Evolutionary conservation across 2,113 vertebrate species (phyloP), one percentile per base, ranked within the genome.

Genomic region (Crotalus viridis): DNA sequence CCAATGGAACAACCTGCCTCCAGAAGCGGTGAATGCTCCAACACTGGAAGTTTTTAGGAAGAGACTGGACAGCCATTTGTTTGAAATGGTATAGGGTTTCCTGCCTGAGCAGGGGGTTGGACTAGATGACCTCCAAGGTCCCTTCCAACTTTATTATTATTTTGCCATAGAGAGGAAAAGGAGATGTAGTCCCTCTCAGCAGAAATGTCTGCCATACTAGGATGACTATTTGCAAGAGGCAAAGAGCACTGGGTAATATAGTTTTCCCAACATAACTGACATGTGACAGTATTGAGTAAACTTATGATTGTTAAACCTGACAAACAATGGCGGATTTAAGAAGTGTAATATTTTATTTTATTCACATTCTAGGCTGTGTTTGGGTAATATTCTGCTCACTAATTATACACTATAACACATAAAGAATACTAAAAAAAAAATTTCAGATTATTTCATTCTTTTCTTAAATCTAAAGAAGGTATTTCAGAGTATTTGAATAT

Each of bases 381-480:
- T 39, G 17, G 24, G 28, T 48, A 64, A 90, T 17, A 9, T 28
- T 21, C 12, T 48, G 17, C 10, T 51, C 43, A 87, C 12, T 28
- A 26, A 54, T 64, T 88, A 61, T 10, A 39, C 51, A 12, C 24
- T 57, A 61, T 13, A 48, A 2, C 9, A 15, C 21, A 39, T 46
- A 81, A 46, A 39, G 33, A 21, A 12, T 46, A 92, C 5, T 21
- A 3, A 28, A 57, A 87, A 13, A 33, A 48, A 3, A 28, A 5
- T 28, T 46, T 51, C 26, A 28, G 33, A 24, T 5, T 13, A 87
- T 12, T 39, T 43, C 3, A 69, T 5, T 61, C 15, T 22, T 85
- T 12, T 12, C 4, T 22, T 39, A 39, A 5, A 55, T 17, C 7
- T 0, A 0, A 93, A 93, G n/a, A 2, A 85, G 43, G 26, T 54